phyloP scores from a whole-genome alignment of 2,113 vertebrate genomes.

The Sardina pilchardus region DNA sequence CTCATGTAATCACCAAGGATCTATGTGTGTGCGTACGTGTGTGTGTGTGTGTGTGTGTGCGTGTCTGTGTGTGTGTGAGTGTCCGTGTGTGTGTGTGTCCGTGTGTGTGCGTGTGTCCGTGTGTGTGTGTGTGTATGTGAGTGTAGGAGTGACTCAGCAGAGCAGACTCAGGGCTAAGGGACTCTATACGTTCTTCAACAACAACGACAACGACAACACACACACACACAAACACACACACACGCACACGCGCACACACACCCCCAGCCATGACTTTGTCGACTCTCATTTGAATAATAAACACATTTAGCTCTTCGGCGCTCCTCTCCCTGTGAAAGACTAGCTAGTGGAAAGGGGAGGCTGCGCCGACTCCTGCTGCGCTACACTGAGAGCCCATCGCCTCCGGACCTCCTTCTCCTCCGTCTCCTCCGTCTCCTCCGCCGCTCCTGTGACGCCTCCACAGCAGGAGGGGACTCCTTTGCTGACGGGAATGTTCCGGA shows the following conservation, averaged over 20 bases:
- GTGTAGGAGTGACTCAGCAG: not conserved
- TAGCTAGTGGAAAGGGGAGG: not conserved
- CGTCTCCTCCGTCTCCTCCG: not conserved
- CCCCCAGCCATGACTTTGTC: not conserved
- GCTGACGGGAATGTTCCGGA: not conserved
- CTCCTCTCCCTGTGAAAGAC: not conserved
- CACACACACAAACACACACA: not conserved
- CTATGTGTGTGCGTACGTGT: not conserved
- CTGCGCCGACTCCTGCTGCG: not conserved
- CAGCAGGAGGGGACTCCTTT: not conserved
- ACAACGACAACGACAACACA: not conserved
- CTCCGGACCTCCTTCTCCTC: not conserved
- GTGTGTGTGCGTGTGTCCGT: not conserved
- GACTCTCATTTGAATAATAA: slow-evolving; percentile 7
- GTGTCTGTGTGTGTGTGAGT: not conserved
- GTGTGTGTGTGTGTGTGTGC: not conserved
- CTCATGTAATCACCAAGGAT: not conserved
- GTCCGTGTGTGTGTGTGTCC: too few species aligned
- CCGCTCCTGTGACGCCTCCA: not conserved
- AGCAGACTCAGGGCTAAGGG: slow-evolving; percentile 18
- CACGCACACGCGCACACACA: not conserved
- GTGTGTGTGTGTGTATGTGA: not conserved
- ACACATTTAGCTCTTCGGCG: not conserved
- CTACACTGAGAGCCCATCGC: not conserved
- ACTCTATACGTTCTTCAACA: not conserved